Base-by-base conservation (phyloP, 1,140 invertebrate genomes). In the Wiebesia pumilae region DNA sequence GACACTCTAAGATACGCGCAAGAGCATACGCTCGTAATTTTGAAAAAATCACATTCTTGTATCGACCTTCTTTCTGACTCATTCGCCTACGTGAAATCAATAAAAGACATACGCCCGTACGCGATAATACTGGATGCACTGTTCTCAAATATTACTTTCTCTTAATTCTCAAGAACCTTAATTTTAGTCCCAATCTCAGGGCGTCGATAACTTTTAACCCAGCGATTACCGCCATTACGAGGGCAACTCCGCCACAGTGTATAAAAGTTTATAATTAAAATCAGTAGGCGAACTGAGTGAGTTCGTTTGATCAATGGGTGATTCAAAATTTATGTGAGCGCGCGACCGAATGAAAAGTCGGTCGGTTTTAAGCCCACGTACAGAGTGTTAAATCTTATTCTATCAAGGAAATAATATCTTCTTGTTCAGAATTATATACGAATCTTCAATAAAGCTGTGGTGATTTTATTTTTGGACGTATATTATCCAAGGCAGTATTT, bases 31-130 rank as follows among this genome's bases (percentile, higher is more conserved):
- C 43, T 47, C 43, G 4, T 47, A 47, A 47, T 7, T n/a, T 47
- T 12, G 43, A 47, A 47, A 75, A 43, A 75, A 3, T 3, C 69
- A 12, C 19, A 35, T 24, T 9, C 47, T 51, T n/a, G 16, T 81
- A 43, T 81, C 58, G 35, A 65, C 12, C 33, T 73, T 67, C 47
- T 73, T 33, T 4, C 51, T 33, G 30, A 38, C 24, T 6, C 4
- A 10, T 33, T 21, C 82, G 30, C 35, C 16, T 38, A 43, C 71
- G 9, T 10, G 16, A 47, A 38, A 75, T 83, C 21, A 43, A 84
- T 84, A 77, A 84, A 84, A 24, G 35, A 6, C 47, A 62, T 30
- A n/a, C 54, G 62, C 73, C 54, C 73, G 54, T 43, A 43, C 78
- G 0, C 27, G 14, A 38, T 38, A 35, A 9, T 27, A 73, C 75